A percentile compares a stretch with the other conserved stretches of the same genome.
phyloP scores from a whole-genome alignment of 2,797 vertebrate species.

The Hozukius guyotensis region DNA sequence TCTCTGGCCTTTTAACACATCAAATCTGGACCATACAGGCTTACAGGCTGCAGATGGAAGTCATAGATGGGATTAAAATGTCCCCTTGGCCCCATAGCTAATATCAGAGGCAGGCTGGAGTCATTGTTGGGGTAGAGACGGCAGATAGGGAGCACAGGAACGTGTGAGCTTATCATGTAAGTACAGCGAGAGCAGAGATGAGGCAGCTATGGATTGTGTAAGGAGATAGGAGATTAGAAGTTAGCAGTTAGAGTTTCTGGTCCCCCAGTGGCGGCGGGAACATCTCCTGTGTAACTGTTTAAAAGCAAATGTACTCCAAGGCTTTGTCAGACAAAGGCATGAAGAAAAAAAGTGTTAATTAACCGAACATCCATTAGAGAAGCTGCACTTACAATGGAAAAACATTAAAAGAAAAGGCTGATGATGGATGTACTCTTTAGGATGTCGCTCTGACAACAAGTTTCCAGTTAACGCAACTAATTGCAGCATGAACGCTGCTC shows the following conservation, averaged over 20 bases:
- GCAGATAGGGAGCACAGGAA: conserved; percentile 48
- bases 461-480: neutral
- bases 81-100: conserved; percentile 61
- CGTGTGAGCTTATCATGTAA: conserved; percentile 68
- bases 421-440: neutral
- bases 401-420: neutral
- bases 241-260: conserved; percentile 49
- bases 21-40: conserved; percentile 37
- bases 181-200: conserved; percentile 44
- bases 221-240: conserved; percentile 64
- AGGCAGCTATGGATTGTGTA: conserved; percentile 43
- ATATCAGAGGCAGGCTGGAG: conserved; percentile 62
- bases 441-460: neutral
- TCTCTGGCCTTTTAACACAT: conserved; percentile 54
- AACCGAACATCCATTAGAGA: neutral
- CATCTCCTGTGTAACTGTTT: conserved; percentile 23
- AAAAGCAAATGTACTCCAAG: conserved; percentile 15
- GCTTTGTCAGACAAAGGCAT: neutral
- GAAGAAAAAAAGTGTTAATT: conserved; percentile 13
- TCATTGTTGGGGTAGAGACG: conserved; percentile 47
- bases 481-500: neutral
- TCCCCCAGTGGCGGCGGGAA: conserved; percentile 7
- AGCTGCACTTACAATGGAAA: neutral
- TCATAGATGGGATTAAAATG: conserved; percentile 66
- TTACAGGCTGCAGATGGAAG: conserved; percentile 58